phyloP scores from a whole-genome alignment of 2,888 invertebrate genomes.

The Melinopterus prodromus region DNA sequence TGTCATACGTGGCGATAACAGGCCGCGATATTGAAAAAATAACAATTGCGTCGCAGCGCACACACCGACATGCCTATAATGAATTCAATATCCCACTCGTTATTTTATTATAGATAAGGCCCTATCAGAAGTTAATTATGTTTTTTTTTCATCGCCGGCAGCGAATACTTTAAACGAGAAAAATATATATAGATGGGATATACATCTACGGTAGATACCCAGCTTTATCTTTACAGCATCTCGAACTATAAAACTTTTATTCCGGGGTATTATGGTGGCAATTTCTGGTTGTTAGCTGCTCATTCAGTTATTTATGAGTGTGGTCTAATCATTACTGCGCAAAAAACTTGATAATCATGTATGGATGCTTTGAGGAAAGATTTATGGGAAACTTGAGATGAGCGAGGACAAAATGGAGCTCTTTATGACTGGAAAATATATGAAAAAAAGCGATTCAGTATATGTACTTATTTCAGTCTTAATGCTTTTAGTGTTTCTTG shows the following conservation, averaged over 20 bases:
- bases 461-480: too few species aligned
- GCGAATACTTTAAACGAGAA: neutral
- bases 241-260: neutral
- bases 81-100: neutral
- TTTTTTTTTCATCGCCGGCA: neutral
- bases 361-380: neutral
- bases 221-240: neutral
- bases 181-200: neutral
- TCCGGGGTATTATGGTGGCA: neutral
- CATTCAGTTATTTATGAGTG: neutral
- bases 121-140: neutral
- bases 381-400: too few species aligned
- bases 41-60: neutral
- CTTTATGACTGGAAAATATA: too few species aligned
- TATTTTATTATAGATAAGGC: slow-evolving; percentile 4
- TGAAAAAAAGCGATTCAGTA: too few species aligned
- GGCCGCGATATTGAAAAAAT: neutral
- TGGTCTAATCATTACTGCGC: neutral
- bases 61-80: neutral
- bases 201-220: neutral
- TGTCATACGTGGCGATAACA: neutral
- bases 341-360: neutral
- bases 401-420: too few species aligned
- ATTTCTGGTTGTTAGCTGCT: neutral
- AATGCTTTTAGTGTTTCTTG: too few species aligned